phyloP scores from a whole-genome alignment of 2,797 vertebrate species.

The Tapera naevia region DNA sequence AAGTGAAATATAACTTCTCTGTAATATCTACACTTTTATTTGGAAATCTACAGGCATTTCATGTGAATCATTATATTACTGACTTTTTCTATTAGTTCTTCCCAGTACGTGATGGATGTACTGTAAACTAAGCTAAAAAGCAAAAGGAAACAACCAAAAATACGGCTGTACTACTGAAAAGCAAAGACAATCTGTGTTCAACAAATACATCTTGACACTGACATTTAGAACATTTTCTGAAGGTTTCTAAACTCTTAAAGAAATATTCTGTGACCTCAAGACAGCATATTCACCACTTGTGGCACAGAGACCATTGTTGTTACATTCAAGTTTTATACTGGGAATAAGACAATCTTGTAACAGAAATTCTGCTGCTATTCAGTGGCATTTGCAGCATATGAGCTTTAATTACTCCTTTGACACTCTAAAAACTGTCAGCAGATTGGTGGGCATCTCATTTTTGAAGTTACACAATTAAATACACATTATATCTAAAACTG shows the following conservation, averaged over 20 bases:
- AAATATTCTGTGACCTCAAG: background rate
- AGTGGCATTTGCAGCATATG: background rate
- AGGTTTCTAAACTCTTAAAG: background rate
- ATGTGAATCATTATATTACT: background rate
- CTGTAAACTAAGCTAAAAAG: background rate
- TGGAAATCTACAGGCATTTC: background rate
- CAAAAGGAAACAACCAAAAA: background rate
- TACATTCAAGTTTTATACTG: background rate
- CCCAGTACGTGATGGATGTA: background rate
- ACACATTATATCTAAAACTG: background rate
- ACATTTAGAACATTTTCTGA: background rate
- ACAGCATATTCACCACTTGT: background rate
- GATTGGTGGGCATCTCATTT: background rate
- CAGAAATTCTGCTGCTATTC: background rate
- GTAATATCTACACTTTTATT: background rate
- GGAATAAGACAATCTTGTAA: background rate
- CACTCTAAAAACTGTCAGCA: background rate
- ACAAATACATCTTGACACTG: background rate
- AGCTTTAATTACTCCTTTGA: background rate
- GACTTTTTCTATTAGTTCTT: background rate
- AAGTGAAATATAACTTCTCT: background rate
- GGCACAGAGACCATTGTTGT: background rate
- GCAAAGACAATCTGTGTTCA: background rate
- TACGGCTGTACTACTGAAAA: background rate
- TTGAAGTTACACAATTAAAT: background rate